Evolutionary conservation across 2,888 invertebrate genomes (phyloP), one percentile per base, ranked within the genome.

Genomic region (Yponomeuta evonymella): DNA sequence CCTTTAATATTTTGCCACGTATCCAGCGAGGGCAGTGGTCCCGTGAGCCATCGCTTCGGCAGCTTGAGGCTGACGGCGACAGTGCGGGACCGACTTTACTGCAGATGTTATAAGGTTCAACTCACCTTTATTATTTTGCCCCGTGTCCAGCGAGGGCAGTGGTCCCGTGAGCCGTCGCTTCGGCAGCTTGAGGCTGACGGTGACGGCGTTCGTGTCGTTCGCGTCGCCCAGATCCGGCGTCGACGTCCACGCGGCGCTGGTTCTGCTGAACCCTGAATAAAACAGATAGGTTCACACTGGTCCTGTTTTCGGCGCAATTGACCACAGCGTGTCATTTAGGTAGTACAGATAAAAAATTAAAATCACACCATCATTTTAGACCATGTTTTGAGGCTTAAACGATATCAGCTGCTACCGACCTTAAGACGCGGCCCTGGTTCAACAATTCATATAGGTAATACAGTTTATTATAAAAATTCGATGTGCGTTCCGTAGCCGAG

Each of bases 171-270:
- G 93, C 77, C 94, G 93, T 75, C 95, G 91, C 79, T 93, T 93
- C 70, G 96, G 96, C 78, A 96, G 88, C 76, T 94, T 95, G 73
- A 96, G 88, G 84, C 94, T 95, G 77, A 96, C 89, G 69, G 95
- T 95, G 77, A 95, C 93, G 70, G 95, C 94, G 77, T 94, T 94
- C 73, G 88, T 84, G 72, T 90, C 89, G 79, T 93, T 87, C 75
- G 94, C 94, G 65, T 94, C 94, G 74, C 95, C 95, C 82, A 97
- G 92, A 89, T 97, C 96, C 77, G 96, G 96, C 76, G 96, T 96
- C 75, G 97, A 97, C 80, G 95, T 96, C 97, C 97, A 97, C 77
- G 96, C 95, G 76, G 94, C 90, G 79, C 85, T 89, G 76, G 78
- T 82, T 83, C 80, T 87, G 75, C 82, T 90, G 79, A 91, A 89